A percentile compares a stretch with the other conserved stretches of the same genome.
Conservation (phyloP, 2,888 invertebrate genomes). For the Drymonia ruficornis region DNA sequence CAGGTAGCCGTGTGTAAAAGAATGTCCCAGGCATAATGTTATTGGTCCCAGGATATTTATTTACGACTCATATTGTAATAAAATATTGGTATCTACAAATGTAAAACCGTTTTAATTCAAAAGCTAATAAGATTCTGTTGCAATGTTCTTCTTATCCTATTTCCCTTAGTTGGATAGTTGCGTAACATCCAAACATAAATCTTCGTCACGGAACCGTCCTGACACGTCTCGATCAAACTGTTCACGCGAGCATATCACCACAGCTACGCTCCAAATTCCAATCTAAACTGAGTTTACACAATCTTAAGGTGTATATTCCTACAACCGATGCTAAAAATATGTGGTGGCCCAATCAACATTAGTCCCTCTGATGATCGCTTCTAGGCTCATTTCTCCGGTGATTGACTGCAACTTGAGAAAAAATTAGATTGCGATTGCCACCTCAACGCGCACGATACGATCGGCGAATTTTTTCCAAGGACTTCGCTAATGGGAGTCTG, state of each 20-base stretch:
- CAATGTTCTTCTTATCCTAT: not conserved
- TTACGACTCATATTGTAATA: no score
- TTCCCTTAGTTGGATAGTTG: conserved; percentile 15
- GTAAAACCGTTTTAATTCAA: not conserved
- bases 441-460: conserved; percentile 73
- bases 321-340: conserved; percentile 22
- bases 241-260: conserved; percentile 12
- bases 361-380: conserved; percentile 71
- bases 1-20: no score
- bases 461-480: conserved; percentile 72
- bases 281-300: conserved; percentile 33
- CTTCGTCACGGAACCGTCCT: conserved; percentile 64
- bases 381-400: conserved; percentile 79
- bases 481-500: conserved; percentile 78
- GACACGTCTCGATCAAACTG: conserved; percentile 54
- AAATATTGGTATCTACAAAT: no score
- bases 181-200: conserved; percentile 57
- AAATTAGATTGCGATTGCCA: conserved; percentile 82
- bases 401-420: conserved; percentile 76
- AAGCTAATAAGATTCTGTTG: not conserved
- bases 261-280: conserved; percentile 16
- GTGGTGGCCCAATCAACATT: conserved; percentile 76
- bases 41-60: no score
- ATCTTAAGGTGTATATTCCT: conserved; percentile 38
- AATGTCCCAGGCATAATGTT: no score